These are phyloP conservation scores for Zophobas morio DNA, from an alignment of 1,140 invertebrate species.

Conservation along the genomic window DNA sequence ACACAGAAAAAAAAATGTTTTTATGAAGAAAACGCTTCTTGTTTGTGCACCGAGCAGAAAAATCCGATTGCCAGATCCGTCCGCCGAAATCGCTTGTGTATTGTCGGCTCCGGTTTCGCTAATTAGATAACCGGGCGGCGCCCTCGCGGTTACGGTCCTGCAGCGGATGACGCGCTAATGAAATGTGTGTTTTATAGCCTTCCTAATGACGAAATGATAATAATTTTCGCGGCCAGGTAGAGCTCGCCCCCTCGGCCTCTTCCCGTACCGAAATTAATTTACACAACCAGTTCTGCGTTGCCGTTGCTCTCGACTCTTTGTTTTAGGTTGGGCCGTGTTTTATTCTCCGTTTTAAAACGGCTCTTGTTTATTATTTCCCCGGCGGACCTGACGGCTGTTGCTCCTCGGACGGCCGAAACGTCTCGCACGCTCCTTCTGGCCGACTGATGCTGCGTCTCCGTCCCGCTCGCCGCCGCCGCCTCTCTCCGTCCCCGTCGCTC, in stretches of 20 bases:
- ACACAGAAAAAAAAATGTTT: too few species aligned
- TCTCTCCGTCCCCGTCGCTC: slow-evolving; percentile 43
- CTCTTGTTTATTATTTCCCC: slow-evolving; percentile 63
- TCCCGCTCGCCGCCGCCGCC: background rate
- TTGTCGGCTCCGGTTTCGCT: too few species aligned
- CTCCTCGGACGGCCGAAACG: background rate
- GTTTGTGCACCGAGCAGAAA: too few species aligned
- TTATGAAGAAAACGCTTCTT: too few species aligned
- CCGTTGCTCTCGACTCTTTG: slow-evolving; percentile 60
- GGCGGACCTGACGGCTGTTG: slow-evolving; percentile 39
- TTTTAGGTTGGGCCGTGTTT: slow-evolving; percentile 63
- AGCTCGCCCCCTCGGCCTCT: slow-evolving; percentile 46
- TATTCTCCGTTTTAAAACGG: slow-evolving; percentile 62
- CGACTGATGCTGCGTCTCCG: background rate
- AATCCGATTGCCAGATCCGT: too few species aligned
- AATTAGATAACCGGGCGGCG: too few species aligned
- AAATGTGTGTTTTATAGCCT: slow-evolving; percentile 60
- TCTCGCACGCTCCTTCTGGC: slow-evolving; percentile 5
- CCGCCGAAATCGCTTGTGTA: too few species aligned
- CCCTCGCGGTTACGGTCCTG: slow-evolving; percentile 8
- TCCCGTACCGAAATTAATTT: slow-evolving; percentile 63
- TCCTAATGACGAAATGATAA: slow-evolving; percentile 63
- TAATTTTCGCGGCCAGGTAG: slow-evolving; percentile 62
- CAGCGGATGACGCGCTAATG: slow-evolving; percentile 50
- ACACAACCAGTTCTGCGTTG: slow-evolving; percentile 64